phyloP scores from a whole-genome alignment of 2,888 invertebrate species.

The Ctena decussata region DNA sequence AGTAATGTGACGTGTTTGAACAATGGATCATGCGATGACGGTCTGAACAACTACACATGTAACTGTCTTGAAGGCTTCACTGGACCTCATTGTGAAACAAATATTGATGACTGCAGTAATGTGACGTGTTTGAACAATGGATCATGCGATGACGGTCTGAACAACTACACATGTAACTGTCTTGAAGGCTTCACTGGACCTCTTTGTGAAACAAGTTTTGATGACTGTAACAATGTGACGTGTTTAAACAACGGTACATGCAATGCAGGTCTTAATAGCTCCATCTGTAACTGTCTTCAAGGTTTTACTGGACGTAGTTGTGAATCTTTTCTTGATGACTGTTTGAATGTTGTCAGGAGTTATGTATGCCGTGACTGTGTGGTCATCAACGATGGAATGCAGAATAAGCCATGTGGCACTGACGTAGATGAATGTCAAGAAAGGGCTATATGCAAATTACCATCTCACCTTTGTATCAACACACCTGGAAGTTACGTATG shows the following conservation, averaged over 20 bases:
- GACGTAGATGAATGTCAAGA: constrained; percentile 43
- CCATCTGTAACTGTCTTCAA: not conserved
- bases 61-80: not conserved
- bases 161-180: not conserved
- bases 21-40: constrained; percentile 13
- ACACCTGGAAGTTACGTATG: constrained; percentile 90
- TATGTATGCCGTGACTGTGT: no score
- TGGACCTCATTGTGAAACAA: not conserved
- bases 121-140: not conserved
- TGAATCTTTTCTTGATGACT: not conserved
- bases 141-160: not conserved
- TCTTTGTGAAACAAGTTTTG: not conserved
- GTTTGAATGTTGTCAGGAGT: not conserved
- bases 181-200: not conserved
- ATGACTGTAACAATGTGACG: not conserved
- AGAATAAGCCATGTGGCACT: constrained; percentile 17
- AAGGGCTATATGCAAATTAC: not conserved
- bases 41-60: not conserved
- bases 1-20: constrained; percentile 42
- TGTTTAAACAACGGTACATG: not conserved
- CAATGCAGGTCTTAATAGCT: not conserved
- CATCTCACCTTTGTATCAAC: constrained; percentile 31
- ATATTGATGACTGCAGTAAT: not conserved
- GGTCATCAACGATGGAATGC: not conserved
- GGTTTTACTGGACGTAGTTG: not conserved